A percentile compares a stretch with the other conserved stretches of the same genome.
These are phyloP conservation scores for Aegotheles bennettii DNA, from an alignment of 2,113 vertebrate species.

Conservation along the genomic window DNA sequence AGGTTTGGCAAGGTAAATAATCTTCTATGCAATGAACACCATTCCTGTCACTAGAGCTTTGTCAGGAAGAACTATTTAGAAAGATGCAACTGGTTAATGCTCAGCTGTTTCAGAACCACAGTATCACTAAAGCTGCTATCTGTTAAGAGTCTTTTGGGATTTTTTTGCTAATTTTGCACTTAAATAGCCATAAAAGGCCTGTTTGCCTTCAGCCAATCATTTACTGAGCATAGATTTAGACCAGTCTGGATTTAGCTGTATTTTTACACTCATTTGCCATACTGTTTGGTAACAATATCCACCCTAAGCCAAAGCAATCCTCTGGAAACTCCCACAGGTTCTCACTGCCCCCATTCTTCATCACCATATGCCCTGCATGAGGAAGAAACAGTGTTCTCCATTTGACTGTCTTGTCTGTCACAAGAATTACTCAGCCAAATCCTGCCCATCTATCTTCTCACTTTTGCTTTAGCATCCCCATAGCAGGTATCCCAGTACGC, in stretches of 20 bases:
- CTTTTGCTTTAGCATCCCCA: not conserved
- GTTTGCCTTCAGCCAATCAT: not conserved
- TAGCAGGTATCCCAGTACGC: not conserved
- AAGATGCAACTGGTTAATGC: not conserved
- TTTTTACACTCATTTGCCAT: not conserved
- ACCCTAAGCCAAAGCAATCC: not conserved
- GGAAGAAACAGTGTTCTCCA: not conserved
- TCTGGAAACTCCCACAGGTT: not conserved
- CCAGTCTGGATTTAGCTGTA: not conserved
- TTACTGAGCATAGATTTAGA: not conserved
- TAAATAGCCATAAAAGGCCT: not conserved
- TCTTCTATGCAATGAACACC: not conserved
- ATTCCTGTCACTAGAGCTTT: not conserved
- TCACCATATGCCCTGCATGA: fast-evolving
- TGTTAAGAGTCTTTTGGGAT: fast-evolving
- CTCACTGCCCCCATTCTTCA: not conserved
- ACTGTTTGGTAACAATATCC: not conserved
- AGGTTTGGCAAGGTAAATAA: not conserved
- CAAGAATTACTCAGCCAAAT: not conserved
- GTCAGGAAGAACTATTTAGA: not conserved
- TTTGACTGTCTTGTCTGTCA: not conserved
- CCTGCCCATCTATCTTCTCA: not conserved
- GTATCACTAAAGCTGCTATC: not conserved
- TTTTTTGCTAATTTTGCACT: not conserved
- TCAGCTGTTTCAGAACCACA: not conserved